Evolutionary conservation across 2,797 vertebrate species (phyloP), one percentile per base, ranked within the genome.

Genomic region (Glyptemys insculpta): DNA sequence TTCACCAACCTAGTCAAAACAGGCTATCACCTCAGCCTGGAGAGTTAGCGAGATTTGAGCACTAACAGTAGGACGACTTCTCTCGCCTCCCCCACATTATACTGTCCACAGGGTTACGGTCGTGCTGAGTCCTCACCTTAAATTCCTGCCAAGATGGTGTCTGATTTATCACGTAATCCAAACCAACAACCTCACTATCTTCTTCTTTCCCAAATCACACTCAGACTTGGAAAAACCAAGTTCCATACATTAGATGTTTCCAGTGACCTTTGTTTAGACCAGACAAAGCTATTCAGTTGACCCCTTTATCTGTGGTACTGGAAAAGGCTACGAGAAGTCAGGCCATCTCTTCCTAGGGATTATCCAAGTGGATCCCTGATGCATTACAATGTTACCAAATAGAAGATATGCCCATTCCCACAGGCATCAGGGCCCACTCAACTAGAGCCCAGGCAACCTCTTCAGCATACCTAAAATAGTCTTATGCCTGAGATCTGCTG

Each of bases 51-150:
- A 54, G 12, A 74, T 44, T 25, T 5, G 23, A 16, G 29, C 44
- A 8, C 12, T 80, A 29, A 21, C 3, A 3, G 72, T 53, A 79
- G n/a, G 57, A 79, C 4, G 50, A 29, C 7, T 56, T 82, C 23
- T 7, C 50, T 57, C 53, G 9, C 3, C 27, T 87, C 41, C 62
- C 14, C 25, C 2, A 2, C 6, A 12, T 34, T 4, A 0, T n/a
- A 31, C 3, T 31, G 59, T 18, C 31, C 68, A 44, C 23, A 41
- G 23, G 12, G 68, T 44, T 56, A 12, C 41, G 18, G 18, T 41
- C 53, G 19, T 81, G 25, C 53, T 62, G 53, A 3, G 62, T 27
- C 4, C 57, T 41, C 12, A 49, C 52, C 37, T 18, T 79, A 19
- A 9, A 16, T 72, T 49, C 53, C 37, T 79, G 25, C n/a, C 19